Conservation (phyloP, 2,797 vertebrate genomes). For the Sibirionetta formosa region DNA sequence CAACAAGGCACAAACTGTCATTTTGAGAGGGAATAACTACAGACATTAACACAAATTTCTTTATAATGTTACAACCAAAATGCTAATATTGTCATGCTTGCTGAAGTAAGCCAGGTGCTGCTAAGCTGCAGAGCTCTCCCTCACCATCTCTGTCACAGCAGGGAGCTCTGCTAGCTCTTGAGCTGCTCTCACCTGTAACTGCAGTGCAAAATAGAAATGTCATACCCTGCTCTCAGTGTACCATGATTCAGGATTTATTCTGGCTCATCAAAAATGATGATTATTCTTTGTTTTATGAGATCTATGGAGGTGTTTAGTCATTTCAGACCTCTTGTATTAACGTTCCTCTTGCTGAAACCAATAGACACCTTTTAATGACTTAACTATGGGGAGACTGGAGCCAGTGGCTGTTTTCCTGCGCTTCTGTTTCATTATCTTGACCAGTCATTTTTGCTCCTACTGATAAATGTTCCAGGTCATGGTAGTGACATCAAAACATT, state of each 20-base stretch:
- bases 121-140: background rate
- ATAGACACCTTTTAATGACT: background rate
- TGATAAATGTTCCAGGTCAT: background rate
- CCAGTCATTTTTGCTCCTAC: background rate
- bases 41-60: background rate
- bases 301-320: background rate
- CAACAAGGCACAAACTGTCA: background rate
- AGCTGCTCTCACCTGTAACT: background rate
- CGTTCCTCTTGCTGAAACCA: background rate
- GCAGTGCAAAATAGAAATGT: background rate
- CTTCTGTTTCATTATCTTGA: background rate
- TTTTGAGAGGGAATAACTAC: background rate
- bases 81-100: background rate
- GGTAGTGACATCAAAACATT: background rate
- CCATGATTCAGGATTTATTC: background rate
- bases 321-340: background rate
- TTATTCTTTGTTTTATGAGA: background rate
- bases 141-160: rapidly evolving
- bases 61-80: rapidly evolving
- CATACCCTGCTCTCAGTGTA: background rate
- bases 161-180: background rate
- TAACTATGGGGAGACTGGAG: background rate
- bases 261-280: background rate
- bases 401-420: background rate
- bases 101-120: background rate